Evolutionary conservation across 2,888 invertebrate species (phyloP), one percentile per base, ranked within the genome.

Genomic region (Troides helena): DNA sequence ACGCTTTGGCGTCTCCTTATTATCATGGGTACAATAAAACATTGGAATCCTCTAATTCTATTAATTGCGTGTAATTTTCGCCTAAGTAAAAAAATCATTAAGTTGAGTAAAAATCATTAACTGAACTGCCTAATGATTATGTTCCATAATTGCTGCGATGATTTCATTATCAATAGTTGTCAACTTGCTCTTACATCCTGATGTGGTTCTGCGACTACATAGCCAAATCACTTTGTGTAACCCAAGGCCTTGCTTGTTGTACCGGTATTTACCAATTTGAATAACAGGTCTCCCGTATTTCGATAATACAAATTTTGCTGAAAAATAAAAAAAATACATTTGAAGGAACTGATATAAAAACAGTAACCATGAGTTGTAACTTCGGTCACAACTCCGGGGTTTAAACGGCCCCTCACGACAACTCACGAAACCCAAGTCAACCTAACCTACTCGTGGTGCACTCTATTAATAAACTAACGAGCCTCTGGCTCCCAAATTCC

Each of bases 241-340:
- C 83, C 85, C 6, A 71, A 71, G 70, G 17, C 72, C 72, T 12
- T 76, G 76, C 71, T 75, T 78, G 70, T 83, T 82, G 69, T 75
- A 85, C 36, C 83, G 74, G 71, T 86, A 80, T 0, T 57, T 30
- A 0, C 78, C 82, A 0, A 83, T 69, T 23, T 76, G 30, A 21
- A 84, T 77, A 30, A 82, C 80, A 0, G 81, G 83, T 14, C 79
- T 82, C 1, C 87, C 86, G 50, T 58, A 81, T 2, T 81, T 78
- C 0, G 87, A 85, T 18, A 59, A 50, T 8, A 43, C 62, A 36
- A 43, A 62, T 39, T 62, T 23, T 21, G 56, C 62, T 50, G 25
- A 30, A 65, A 56, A 62, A 46, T 50, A 18, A 30, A 65, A 56
- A 46, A 46, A 46, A 46, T 12, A 43, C 43, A 46, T 12, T 46